phyloP scores from a whole-genome alignment of 2,888 invertebrate genomes.

The Euzophera pinguis region DNA sequence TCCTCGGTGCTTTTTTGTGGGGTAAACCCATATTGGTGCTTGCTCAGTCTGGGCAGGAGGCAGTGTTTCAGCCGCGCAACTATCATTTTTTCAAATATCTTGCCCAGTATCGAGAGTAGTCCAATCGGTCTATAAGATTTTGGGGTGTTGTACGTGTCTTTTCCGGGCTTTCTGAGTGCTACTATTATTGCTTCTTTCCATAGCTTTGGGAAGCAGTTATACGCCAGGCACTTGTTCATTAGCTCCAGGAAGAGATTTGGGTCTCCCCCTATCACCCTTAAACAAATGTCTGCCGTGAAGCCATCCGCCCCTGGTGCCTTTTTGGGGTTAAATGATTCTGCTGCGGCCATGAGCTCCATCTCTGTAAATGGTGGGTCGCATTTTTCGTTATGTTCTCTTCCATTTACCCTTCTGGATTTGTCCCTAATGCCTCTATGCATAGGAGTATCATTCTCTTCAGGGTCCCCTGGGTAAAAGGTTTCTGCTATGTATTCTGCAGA shows the following conservation, averaged over 20 bases:
- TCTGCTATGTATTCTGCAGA: slow-evolving; percentile 11
- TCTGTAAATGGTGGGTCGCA: background rate
- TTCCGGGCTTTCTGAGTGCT: background rate
- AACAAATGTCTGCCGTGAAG: background rate
- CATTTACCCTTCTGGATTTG: background rate
- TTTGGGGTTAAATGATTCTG: background rate
- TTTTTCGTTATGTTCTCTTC: background rate
- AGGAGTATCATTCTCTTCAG: background rate
- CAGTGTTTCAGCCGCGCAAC: no score
- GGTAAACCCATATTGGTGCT: no score
- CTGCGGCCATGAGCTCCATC: background rate
- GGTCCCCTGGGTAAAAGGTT: slow-evolving; percentile 11
- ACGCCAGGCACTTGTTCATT: background rate
- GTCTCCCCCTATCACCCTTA: background rate
- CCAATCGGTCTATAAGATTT: no score
- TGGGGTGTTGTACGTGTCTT: no score
- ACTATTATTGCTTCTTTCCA: background rate
- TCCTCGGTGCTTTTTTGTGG: no score
- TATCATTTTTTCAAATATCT: no score
- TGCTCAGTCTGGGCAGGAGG: no score
- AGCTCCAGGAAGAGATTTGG: background rate
- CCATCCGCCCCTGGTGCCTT: slow-evolving; percentile 3
- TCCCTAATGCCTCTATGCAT: background rate
- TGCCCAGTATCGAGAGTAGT: no score
- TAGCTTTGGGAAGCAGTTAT: background rate